Base-by-base conservation (phyloP, 2,888 invertebrate species). In the Gastracanthus pulcherrimus region DNA sequence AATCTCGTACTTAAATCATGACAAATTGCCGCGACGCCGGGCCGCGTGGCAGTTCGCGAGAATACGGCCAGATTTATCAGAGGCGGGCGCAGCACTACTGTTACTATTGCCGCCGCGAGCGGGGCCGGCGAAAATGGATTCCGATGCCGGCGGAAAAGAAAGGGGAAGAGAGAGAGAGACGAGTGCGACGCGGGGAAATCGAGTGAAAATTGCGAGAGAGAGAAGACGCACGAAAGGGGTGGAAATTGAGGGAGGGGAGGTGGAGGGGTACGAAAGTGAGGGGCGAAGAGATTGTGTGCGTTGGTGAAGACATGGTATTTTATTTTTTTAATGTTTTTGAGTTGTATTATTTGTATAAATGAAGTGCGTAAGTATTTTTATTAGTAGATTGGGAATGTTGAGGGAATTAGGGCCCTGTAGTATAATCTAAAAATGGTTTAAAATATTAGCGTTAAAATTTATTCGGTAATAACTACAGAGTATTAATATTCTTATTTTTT, bases 1-100 rank as follows among this genome's bases (percentile, higher is more conserved):
- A 85, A 85, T 85, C 85, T 84, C 76, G 76, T 72, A 81, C 83
- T 83, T 82, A 84, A 85, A 85, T 85, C 84, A 85, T 85, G 84
- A 85, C 82, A 84, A 85, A 85, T 85, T 83, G 84, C 74, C 70
- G 81, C 77, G 77, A 77, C 77, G 70, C 74, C 76, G 38, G 66
- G 48, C 34, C 48, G 29, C 72, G n/a, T 69, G 31, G 66, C 66
- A 38, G 45, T 31, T 23, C 55, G 71, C 64, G 75, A 38, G 38
- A 62, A 74, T 45, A 67, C 55, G 26, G 19, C 51, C 70, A 76
- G 71, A 81, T 81, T 81, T 80, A 80, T 80, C 75, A 80, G 75
- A 69, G 66, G 26, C 11, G 51, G 9, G 66, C 38, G 67, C 29
- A 48, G 16, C 55, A 74, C 55, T 16, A 23, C 51, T 41, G 55